Conservation (phyloP, 2,888 invertebrate genomes). For the Blastobasis adustella region DNA sequence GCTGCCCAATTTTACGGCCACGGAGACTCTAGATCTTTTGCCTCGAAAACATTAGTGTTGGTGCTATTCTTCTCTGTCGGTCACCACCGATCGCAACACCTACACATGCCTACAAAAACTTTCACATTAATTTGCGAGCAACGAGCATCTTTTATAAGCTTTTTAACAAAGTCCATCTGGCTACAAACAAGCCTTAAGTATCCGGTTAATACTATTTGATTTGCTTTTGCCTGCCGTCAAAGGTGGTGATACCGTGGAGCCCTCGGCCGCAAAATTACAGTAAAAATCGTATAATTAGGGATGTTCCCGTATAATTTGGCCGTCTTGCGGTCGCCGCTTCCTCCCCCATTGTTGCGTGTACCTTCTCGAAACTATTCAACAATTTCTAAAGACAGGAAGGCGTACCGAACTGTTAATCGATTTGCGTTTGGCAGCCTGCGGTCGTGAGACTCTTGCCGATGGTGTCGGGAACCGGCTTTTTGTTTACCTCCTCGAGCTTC, state of each 20-base stretch:
- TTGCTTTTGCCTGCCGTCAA: slow-evolving; percentile 47
- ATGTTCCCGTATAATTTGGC: slow-evolving; percentile 49
- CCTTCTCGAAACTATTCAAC: slow-evolving; percentile 27
- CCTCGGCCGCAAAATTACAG: slow-evolving; percentile 65
- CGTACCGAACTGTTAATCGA: slow-evolving; percentile 53
- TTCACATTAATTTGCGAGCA: too few species aligned
- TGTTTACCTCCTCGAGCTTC: slow-evolving; percentile 17
- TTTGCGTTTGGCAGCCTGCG: slow-evolving; percentile 67
- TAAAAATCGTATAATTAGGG: slow-evolving; percentile 65
- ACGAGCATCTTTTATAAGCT: too few species aligned
- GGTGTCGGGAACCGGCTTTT: slow-evolving; percentile 35
- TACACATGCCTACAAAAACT: slow-evolving; percentile 10
- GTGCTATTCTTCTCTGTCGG: too few species aligned
- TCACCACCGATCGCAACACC: too few species aligned
- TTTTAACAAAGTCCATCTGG: neutral
- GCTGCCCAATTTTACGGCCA: too few species aligned
- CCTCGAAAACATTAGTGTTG: too few species aligned
- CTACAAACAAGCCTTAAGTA: slow-evolving; percentile 34
- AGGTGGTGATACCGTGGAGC: slow-evolving; percentile 55
- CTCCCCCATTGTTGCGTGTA: slow-evolving; percentile 58
- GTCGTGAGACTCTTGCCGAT: slow-evolving; percentile 22
- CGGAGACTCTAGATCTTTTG: too few species aligned
- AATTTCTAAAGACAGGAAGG: slow-evolving; percentile 40
- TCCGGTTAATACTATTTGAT: slow-evolving; percentile 54
- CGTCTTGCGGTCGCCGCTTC: slow-evolving; percentile 64